Percentiles rank a stretch among this genome's conserved stretches.
phyloP scores from a whole-genome alignment of 2,888 invertebrate genomes.

The Panzeria rudis region DNA sequence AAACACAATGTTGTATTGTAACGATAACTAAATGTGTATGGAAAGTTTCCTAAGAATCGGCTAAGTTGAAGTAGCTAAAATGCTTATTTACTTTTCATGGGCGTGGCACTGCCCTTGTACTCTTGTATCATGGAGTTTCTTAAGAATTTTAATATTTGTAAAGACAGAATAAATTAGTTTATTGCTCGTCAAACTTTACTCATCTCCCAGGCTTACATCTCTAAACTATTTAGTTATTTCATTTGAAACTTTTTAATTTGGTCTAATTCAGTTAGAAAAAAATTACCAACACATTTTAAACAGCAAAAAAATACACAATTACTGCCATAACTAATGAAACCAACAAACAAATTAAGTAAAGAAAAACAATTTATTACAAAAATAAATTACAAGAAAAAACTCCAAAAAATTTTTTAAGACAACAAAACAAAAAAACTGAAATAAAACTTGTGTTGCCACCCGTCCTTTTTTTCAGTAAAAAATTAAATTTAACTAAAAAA shows the following conservation, averaged over 20 bases:
- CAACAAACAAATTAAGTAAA: slow-evolving; percentile 15
- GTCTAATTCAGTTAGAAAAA: not conserved
- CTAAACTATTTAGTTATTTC: not conserved
- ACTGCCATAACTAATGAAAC: slow-evolving; percentile 56
- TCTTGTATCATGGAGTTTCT: too few relatives aligned
- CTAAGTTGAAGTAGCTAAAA: too few relatives aligned
- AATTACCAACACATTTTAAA: not conserved
- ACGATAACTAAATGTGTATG: too few relatives aligned
- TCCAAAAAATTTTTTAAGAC: slow-evolving; percentile 20
- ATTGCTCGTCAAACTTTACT: too few relatives aligned
- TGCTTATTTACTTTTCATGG: too few relatives aligned
- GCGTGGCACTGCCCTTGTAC: too few relatives aligned
- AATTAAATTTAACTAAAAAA: slow-evolving; percentile 21
- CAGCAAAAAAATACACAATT: slow-evolving; percentile 47
- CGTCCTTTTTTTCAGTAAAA: slow-evolving; percentile 68
- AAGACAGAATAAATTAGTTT: too few relatives aligned
- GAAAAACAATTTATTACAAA: slow-evolving; percentile 11
- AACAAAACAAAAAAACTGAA: slow-evolving; percentile 28
- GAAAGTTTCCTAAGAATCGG: too few relatives aligned
- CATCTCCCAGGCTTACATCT: slow-evolving; percentile 18
- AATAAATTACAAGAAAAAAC: not conserved
- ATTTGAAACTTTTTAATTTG: not conserved
- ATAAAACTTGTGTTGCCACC: slow-evolving; percentile 68
- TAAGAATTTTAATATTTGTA: too few relatives aligned
- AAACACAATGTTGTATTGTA: too few relatives aligned